These are phyloP conservation scores for Marcusenius ussheri DNA, from an alignment of 2,113 vertebrate genomes.

Conservation along the genomic window DNA sequence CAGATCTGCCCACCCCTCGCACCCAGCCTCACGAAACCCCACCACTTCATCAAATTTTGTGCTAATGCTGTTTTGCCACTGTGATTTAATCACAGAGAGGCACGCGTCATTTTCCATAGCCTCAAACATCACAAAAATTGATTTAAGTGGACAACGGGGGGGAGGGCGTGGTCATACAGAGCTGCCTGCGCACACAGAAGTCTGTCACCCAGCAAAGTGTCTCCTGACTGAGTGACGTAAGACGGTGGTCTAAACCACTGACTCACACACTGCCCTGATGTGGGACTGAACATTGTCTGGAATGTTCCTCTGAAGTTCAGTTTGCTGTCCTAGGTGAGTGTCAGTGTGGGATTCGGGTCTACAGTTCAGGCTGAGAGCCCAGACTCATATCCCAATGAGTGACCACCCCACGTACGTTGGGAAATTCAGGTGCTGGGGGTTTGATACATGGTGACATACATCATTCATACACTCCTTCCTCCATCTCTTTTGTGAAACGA, in stretches of 20 bases:
- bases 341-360: not conserved
- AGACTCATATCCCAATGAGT: not conserved
- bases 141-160: not conserved
- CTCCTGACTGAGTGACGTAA: not conserved
- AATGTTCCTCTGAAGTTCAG: not conserved
- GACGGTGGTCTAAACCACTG: not conserved
- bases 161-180: not conserved
- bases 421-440: not conserved
- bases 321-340: not conserved
- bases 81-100: constrained; percentile 1
- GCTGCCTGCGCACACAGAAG: not conserved
- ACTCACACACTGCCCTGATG: not conserved
- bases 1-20: not conserved
- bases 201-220: not conserved
- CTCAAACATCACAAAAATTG: not conserved
- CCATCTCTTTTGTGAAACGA: not conserved
- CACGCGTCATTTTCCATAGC: not conserved
- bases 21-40: not conserved
- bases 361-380: not conserved
- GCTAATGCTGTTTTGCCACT: not conserved
- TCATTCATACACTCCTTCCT: not conserved
- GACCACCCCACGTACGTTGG: not conserved
- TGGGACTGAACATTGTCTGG: not conserved
- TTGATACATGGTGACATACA: not conserved
- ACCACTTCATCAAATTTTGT: not conserved